Percentiles rank a stretch among this genome's conserved stretches.
Conservation (phyloP, 1,140 invertebrate genomes). For the Charaxes varanes region DNA sequence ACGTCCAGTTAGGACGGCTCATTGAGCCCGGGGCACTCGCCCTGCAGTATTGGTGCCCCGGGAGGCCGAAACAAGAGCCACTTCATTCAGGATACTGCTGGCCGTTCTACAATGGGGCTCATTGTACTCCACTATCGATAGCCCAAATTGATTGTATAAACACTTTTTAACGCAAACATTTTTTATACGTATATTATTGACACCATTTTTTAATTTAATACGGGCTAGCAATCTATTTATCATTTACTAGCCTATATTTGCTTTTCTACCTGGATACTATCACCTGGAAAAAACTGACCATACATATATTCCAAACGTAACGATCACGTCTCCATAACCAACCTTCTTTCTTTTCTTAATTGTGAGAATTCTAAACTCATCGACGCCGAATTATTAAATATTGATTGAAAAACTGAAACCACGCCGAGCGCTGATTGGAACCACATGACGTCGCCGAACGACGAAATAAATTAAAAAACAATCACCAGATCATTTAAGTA, state of each 20-base stretch:
- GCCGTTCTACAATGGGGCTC: constrained; percentile 10
- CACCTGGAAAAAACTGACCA: too few relatives aligned
- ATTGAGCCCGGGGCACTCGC: constrained; percentile 30
- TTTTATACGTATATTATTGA: neutral
- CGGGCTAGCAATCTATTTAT: neutral
- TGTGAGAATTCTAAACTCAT: neutral
- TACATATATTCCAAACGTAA: neutral
- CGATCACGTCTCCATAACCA: neutral
- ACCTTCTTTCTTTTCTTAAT: neutral
- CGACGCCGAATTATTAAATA: constrained; percentile 12
- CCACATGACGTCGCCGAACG: constrained; percentile 60
- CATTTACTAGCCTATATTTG: too few relatives aligned
- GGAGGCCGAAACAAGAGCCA: constrained; percentile 15
- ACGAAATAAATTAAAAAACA: constrained; percentile 70
- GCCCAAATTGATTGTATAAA: constrained; percentile 4
- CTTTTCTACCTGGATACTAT: too few relatives aligned
- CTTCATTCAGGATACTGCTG: constrained; percentile 19
- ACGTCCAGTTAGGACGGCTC: constrained; percentile 25
- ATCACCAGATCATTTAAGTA: constrained; percentile 69
- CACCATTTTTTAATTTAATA: neutral
- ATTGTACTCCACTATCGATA: constrained; percentile 12
- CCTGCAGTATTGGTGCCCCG: constrained; percentile 20
- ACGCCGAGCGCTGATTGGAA: constrained; percentile 57
- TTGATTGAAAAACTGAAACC: constrained; percentile 54
- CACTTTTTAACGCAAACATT: neutral